Evolutionary conservation across 1,140 invertebrate genomes (phyloP), one percentile per base, ranked within the genome.

Genomic region (Pteromalus puparum): DNA sequence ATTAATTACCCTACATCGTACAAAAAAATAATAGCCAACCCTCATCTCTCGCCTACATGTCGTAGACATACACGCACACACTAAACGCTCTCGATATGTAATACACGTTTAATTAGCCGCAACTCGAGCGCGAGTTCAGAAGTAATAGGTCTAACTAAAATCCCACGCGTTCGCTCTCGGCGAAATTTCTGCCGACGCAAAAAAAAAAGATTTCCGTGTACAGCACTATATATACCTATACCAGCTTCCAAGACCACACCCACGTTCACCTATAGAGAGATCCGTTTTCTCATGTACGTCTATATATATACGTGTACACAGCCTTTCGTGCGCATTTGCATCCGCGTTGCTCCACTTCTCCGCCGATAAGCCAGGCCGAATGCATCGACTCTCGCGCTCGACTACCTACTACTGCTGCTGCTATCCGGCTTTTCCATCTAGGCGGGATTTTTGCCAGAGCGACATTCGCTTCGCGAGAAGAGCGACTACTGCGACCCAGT

Each of bases 281-380:
- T 84, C 82, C 26, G 76, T 67, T 84, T 83, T 83, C 76, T 80
- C 82, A 75, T 73, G 73, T 53, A 61, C 46, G 61, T 6, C 2
- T 24, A 15, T 53, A 75, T n/a, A 65, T 15, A 26, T 13, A 34
- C 53, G 28, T 28, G 38, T 34, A 15, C 0, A 38, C 0, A 38
- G 61, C 42, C 68, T 48, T 48, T 48, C 18, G 53, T 61, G 53
- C 28, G 46, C 68, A 86, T 86, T 86, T 82, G 85, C 85, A 86
- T 86, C 80, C 85, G 81, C 61, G 81, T 15, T 74, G 84, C 76
- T 83, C 81, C 76, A 85, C 75, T 86, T 82, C 86, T 81, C 80
- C 78, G 82, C 80, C 81, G 87, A 84, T 86, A 76, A 76, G 61
- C 26, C 34, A 18, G 38, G 65, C 38, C 2, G 18, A n/a, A n/a